These are phyloP conservation scores for Leptobrachium leishanense DNA, from an alignment of 2,113 vertebrate species.

Conservation along the genomic window DNA sequence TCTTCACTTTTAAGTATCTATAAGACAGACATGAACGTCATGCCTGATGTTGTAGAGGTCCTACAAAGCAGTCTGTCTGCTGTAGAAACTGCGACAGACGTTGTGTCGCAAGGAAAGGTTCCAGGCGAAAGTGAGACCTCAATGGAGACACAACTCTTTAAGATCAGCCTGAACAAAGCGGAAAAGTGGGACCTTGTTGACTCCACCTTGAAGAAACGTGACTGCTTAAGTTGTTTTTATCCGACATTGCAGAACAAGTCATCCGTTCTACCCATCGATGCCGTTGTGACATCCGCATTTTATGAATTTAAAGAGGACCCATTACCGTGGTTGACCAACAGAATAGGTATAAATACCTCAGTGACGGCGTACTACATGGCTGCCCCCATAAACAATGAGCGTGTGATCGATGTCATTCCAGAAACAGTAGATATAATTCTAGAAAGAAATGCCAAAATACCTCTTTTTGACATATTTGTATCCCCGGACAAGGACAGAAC, in stretches of 20 bases:
- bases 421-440: conserved; percentile 57
- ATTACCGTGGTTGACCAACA: conserved; percentile 63
- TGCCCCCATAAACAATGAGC: neutral
- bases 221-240: conserved; percentile 56
- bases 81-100: conserved; percentile 53
- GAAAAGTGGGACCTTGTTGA: conserved; percentile 40
- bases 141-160: conserved; percentile 55
- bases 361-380: conserved; percentile 62
- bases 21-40: too few relatives aligned
- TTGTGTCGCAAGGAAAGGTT: conserved; percentile 57
- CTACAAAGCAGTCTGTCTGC: conserved; percentile 48
- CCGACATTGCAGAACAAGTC: neutral
- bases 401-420: conserved; percentile 11
- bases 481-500: conserved; percentile 44
- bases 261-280: accelerated
- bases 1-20: conserved; percentile 47
- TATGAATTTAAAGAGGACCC: conserved; percentile 64
- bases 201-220: neutral
- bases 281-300: conserved; percentile 55
- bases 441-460: conserved; percentile 50
- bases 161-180: conserved; percentile 59
- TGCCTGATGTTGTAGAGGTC: neutral
- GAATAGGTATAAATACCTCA: conserved; percentile 12
- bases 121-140: conserved; percentile 58
- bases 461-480: conserved; percentile 52